phyloP scores from a whole-genome alignment of 2,888 invertebrate species.

The Stramonita haemastoma region DNA sequence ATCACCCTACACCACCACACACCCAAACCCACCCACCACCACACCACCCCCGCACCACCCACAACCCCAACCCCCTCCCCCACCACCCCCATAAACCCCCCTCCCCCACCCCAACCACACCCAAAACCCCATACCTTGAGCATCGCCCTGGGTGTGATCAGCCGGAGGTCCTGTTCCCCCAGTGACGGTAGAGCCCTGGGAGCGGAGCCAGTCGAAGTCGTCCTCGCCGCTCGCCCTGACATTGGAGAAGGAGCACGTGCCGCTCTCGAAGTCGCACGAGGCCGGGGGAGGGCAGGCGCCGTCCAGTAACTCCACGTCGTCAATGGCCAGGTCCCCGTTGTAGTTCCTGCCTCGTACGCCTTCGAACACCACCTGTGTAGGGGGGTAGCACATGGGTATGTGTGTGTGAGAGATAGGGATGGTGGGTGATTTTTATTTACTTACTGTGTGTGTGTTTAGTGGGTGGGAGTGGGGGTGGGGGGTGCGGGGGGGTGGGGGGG shows the following conservation, averaged over 20 bases:
- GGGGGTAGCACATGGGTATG: not conserved
- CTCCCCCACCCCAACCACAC: too few species aligned
- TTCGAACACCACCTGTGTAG: conserved; percentile 69
- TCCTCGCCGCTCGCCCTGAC: conserved; percentile 56
- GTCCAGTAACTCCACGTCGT: conserved; percentile 64
- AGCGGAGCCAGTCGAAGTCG: conserved; percentile 69
- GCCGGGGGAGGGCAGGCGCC: conserved; percentile 61
- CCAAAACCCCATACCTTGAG: conserved; percentile 76
- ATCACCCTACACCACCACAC: too few species aligned
- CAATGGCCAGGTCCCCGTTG: conserved; percentile 71
- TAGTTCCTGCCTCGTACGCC: conserved; percentile 60
- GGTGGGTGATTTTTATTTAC: too few species aligned
- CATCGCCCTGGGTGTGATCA: conserved; percentile 88
- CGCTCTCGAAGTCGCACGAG: conserved; percentile 71
- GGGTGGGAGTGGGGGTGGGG: too few species aligned
- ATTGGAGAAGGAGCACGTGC: conserved; percentile 64
- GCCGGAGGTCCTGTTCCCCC: conserved; percentile 85
- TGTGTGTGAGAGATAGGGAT: not conserved
- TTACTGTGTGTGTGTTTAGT: too few species aligned
- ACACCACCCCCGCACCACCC: too few species aligned
- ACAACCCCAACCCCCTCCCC: too few species aligned
- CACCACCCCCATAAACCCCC: too few species aligned
- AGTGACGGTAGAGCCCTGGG: conserved; percentile 61
- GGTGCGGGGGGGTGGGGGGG: too few species aligned
- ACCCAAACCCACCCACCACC: too few species aligned